Percentiles rank a stretch among this genome's conserved stretches.
These are phyloP conservation scores for Cheilosia impressa DNA, from an alignment of 2,888 invertebrate species.

Conservation along the genomic window DNA sequence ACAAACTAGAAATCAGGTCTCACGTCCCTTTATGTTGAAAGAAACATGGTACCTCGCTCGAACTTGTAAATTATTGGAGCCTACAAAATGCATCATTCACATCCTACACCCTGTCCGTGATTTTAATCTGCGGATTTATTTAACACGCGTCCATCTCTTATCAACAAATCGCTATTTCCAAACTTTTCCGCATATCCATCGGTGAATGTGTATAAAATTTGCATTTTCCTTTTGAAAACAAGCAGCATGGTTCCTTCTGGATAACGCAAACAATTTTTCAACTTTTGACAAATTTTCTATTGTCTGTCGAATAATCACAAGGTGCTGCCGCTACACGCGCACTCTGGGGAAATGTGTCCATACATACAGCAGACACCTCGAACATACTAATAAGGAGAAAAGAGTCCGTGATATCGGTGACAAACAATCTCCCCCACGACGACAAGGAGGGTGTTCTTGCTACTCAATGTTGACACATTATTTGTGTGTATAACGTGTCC, in stretches of 20 bases:
- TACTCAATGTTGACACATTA: conserved; percentile 73
- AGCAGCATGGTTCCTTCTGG: conserved; percentile 68
- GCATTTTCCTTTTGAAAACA: conserved; percentile 49
- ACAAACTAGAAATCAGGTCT: no score
- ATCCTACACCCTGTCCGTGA: no score
- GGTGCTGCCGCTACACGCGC: conserved; percentile 60
- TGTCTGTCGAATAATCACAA: conserved; percentile 72
- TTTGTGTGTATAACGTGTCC: conserved; percentile 48
- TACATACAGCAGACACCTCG: conserved; percentile 50
- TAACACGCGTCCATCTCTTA: conserved; percentile 28
- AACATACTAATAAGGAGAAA: conserved; percentile 72
- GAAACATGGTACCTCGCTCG: no score
- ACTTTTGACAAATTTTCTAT: conserved; percentile 75
- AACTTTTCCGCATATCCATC: conserved; percentile 33
- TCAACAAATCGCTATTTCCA: conserved; percentile 43
- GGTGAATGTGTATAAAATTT: conserved; percentile 38
- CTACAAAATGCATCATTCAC: no score
- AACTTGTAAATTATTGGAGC: no score
- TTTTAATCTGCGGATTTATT: conserved; percentile 17
- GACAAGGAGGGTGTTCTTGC: conserved; percentile 59
- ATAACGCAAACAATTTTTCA: conserved; percentile 73
- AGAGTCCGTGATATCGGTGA: conserved; percentile 65
- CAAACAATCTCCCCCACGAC: conserved; percentile 68
- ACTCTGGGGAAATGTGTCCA: conserved; percentile 64
- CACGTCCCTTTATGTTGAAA: no score